Base-by-base conservation (phyloP, 2,888 invertebrate species). In the Cryptocephalus primarius region DNA sequence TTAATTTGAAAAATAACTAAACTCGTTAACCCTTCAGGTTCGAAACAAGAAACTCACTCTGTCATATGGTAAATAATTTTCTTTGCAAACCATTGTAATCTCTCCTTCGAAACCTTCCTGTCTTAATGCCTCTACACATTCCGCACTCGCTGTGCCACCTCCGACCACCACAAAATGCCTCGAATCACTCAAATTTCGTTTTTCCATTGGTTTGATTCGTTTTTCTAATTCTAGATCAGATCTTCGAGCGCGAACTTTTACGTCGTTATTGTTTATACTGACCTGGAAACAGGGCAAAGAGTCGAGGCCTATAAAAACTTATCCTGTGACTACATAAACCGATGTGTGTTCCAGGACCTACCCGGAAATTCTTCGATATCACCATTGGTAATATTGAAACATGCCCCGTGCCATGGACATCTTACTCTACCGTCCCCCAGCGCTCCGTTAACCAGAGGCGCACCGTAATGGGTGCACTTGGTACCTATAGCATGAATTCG, bases 361-460 rank as follows among this genome's bases (percentile, higher is more conserved):
- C 22, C 22, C 6, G 22, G 22, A 22, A 88, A 94, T 65, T 96
- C 96, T 74, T 96, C 96, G 62, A 96, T 95, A 60, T 96, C 95
- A 50, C 95, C 95, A 1, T 87, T 92, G 60, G 78, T 78, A 31
- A 83, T 73, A 64, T 84, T 87, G 66, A 95, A 96, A 67, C 94
- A 94, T 4, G 96, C 96, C 1, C 95, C 96, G 63, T 96, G 96
- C 90, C 93, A 95, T 0, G 89, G 94, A 65, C 96, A 96, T 43
- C 94, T 78, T 1, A 96, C 72, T 50, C 83, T 77, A 0, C 91
- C 92, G 50, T 88, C 80, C 32, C 87, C 85, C 41, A 92, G 67
- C 0, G 84, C 86, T 34, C 93, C 94, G 42, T 82, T 87, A 4
- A 79, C 78, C 40, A 96, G 68, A 0, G 89, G 85, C 2, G 92